Base-by-base conservation (phyloP, 2,113 vertebrate species). In the Microtus oregoni region DNA sequence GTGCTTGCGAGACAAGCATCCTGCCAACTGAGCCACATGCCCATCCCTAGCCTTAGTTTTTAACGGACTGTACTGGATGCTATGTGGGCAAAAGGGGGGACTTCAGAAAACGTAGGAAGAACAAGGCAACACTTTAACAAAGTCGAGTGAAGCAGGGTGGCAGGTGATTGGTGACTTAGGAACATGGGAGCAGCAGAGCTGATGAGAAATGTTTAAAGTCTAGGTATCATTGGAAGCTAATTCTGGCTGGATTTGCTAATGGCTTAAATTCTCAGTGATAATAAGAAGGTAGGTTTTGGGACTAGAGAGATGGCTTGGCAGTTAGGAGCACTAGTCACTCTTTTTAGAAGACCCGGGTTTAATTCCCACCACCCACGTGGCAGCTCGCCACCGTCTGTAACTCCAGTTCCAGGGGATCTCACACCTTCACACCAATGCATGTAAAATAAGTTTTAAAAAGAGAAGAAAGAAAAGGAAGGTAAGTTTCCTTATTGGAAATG, bases 241-340 rank as follows among this genome's bases (percentile, higher is more conserved):
- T 50, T 58, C 75, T 78, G 38, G 68, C 38, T 70, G 70, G 41
- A 95, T 90, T 95, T 94, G 65, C 38, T 91, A 38, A 24, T 93
- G 55, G 68, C 44, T 75, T 93, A 68, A 73, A 78, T 85, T 3
- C 11, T 38, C 58, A 85, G 20, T 94, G 5, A 86, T 30, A 55
- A 2, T 73, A 44, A 58, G 10, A 82, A 82, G 22, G n/a, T 26
- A 82, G 35, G 0, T 76, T 92, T 87, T 55, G 32, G 67, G 67
- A 0, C 67, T 35, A 15, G 67, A 68, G 67, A 35, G 67, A 68
- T 68, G 67, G 5, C 32, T 68, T 14, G 1, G 67, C 30, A 35
- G 30, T 68, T 68, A 35, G 32, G 30, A 68, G 67, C 5, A 3
- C 32, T 68, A 13, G 30, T 12, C 15, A 6, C 5, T 68, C 67